Conservation (phyloP, 2,797 vertebrate genomes). For the Pteronotus mesoamericanus region DNA sequence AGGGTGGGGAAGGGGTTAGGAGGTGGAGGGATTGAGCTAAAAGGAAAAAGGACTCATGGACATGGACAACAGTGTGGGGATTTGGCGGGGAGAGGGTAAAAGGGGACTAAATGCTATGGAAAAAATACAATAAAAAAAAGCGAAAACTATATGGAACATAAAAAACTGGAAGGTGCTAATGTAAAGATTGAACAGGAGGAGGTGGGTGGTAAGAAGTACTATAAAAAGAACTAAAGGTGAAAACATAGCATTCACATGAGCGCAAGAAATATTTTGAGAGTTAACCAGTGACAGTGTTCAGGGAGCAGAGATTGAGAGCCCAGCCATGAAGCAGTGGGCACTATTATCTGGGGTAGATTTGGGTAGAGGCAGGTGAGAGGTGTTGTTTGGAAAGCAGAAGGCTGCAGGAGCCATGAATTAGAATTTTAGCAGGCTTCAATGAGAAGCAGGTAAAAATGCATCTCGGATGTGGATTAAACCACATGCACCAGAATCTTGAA, state of each 20-base stretch:
- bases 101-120: no score
- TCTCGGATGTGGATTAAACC: background rate
- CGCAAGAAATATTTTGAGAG: conserved; percentile 55
- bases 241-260: conserved; percentile 64
- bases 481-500: background rate
- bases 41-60: no score
- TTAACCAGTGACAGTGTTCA: conserved; percentile 33
- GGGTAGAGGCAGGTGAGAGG: background rate
- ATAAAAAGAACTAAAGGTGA: conserved; percentile 64
- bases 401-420: background rate
- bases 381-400: background rate
- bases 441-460: conserved; percentile 27
- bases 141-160: background rate
- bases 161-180: conserved; percentile 58
- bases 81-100: no score
- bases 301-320: conserved; percentile 2
- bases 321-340: conserved; percentile 13
- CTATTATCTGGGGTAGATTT: conserved; percentile 9
- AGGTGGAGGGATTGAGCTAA: no score
- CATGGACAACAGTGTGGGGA: no score
- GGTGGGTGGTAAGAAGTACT: conserved; percentile 53
- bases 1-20: no score
- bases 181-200: conserved; percentile 68
- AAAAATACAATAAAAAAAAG: no score
- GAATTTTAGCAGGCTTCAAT: background rate